Conservation (phyloP, 1,140 invertebrate genomes). For the Bombus balteatus region DNA sequence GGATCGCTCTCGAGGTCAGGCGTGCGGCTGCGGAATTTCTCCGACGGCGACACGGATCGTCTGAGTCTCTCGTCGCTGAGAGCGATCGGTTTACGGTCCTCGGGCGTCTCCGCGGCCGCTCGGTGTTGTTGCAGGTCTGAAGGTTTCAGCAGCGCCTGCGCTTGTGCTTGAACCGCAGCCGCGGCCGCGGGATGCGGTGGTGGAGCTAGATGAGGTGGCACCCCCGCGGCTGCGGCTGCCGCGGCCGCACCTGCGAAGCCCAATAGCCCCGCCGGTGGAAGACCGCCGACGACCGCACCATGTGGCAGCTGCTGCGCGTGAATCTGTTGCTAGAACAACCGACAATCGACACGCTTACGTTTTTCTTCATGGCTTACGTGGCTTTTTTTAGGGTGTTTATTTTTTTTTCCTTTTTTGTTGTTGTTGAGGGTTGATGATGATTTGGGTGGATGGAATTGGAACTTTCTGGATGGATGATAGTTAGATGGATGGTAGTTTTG, state of each 20-base stretch:
- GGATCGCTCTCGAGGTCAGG: slow-evolving; percentile 82
- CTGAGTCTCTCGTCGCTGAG: slow-evolving; percentile 77
- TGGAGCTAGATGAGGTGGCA: slow-evolving; percentile 77
- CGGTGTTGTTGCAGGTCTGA: slow-evolving; percentile 77
- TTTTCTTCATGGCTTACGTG: no score
- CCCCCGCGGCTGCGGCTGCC: slow-evolving; percentile 75
- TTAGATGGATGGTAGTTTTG: no score
- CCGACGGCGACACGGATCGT: slow-evolving; percentile 84
- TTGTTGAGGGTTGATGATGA: no score
- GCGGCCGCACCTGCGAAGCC: slow-evolving; percentile 80
- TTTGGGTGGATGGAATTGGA: no score
- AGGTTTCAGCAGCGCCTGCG: slow-evolving; percentile 76
- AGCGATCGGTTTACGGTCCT: slow-evolving; percentile 79
- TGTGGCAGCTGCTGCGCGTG: slow-evolving; percentile 93
- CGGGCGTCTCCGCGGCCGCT: slow-evolving; percentile 75
- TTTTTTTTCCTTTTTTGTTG: no score
- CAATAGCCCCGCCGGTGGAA: slow-evolving; percentile 78
- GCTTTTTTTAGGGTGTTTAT: background rate
- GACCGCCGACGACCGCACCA: slow-evolving; percentile 87
- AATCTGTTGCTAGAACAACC: slow-evolving; percentile 90
- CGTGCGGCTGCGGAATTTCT: slow-evolving; percentile 83
- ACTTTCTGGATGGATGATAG: no score
- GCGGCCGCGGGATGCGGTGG: slow-evolving; percentile 75
- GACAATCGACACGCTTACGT: slow-evolving; percentile 9
- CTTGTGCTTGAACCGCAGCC: slow-evolving; percentile 74